These are phyloP conservation scores for Furnarius figulus DNA, from an alignment of 2,113 vertebrate genomes.

Conservation along the genomic window DNA sequence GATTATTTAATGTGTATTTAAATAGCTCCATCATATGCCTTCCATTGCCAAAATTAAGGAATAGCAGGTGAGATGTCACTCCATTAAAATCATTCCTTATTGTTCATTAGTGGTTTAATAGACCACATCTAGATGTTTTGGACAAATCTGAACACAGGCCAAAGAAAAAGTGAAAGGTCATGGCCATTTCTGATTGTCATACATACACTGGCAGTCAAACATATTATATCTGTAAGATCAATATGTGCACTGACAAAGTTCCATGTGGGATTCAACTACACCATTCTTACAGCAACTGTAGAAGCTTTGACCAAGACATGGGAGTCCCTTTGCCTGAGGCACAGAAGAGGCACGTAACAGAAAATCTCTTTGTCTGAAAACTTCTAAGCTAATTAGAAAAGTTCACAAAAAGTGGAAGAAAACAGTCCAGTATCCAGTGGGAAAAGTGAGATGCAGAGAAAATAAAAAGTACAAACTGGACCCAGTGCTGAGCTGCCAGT, in stretches of 20 bases:
- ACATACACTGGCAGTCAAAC: not conserved
- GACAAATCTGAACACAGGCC: not conserved
- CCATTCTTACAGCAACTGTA: not conserved
- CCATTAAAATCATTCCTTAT: not conserved
- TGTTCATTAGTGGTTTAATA: not conserved
- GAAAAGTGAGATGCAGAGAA: not conserved
- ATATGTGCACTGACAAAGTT: not conserved
- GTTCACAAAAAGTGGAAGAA: conserved; percentile 22
- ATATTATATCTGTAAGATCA: not conserved
- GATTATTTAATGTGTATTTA: not conserved
- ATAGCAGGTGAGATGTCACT: not conserved
- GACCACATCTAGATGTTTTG: not conserved
- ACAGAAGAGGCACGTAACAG: not conserved
- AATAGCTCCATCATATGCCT: not conserved
- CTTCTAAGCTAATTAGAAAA: not conserved
- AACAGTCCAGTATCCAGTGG: not conserved
- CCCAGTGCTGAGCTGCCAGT: not conserved
- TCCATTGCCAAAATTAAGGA: not conserved
- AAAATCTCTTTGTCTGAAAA: not conserved
- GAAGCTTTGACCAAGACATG: not conserved
- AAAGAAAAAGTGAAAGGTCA: not conserved
- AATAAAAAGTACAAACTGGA: not conserved
- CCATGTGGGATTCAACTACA: not conserved
- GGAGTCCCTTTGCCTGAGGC: not conserved
- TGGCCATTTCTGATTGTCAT: not conserved